These are phyloP conservation scores for Ariolimax columbianus DNA, from an alignment of 2,888 invertebrate genomes.

Conservation along the genomic window DNA sequence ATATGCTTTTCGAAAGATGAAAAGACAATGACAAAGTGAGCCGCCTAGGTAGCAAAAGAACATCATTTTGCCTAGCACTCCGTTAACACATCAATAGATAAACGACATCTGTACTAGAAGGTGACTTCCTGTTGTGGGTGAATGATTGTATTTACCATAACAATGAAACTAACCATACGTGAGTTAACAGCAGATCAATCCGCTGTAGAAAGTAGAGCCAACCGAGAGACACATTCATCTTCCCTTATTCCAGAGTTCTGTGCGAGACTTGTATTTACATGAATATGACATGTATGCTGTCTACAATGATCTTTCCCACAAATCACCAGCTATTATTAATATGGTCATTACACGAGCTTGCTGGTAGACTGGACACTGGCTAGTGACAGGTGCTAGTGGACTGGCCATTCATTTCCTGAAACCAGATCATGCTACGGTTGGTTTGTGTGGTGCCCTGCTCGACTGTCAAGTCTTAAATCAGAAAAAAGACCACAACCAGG, in stretches of 20 bases:
- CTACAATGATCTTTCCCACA: neutral
- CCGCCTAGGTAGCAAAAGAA: too few species aligned
- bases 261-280: neutral
- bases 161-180: neutral
- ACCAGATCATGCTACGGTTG: neutral
- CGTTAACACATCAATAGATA: too few species aligned
- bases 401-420: conserved; percentile 27
- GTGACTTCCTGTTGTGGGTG: neutral
- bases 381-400: conserved; percentile 14
- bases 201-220: neutral
- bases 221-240: neutral
- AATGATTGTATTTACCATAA: conserved; percentile 43
- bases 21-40: too few species aligned
- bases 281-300: neutral
- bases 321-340: neutral
- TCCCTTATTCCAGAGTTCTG: neutral
- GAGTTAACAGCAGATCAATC: neutral
- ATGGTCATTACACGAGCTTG: neutral
- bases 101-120: too few species aligned
- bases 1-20: too few species aligned
- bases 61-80: too few species aligned
- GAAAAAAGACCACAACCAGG: too few species aligned
- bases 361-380: neutral
- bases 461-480: too few species aligned
- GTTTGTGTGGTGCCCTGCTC: neutral